phyloP scores from a whole-genome alignment of 2,797 vertebrate genomes.

The Limosa lapponica region DNA sequence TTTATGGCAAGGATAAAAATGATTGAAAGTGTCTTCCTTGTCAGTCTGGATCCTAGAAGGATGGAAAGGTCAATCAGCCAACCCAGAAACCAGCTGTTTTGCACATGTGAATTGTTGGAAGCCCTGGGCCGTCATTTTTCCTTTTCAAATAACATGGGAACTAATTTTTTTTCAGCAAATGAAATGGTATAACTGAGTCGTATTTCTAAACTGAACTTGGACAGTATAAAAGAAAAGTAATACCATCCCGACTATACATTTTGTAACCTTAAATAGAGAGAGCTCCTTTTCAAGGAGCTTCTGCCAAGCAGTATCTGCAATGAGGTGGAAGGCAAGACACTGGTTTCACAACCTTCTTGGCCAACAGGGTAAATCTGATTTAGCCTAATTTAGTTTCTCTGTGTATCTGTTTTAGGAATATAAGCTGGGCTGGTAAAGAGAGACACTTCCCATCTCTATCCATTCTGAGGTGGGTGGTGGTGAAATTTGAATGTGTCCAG shows the following conservation, averaged over 20 bases:
- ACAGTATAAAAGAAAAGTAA: neutral
- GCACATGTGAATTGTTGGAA: neutral
- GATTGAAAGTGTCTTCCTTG: neutral
- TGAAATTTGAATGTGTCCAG: neutral
- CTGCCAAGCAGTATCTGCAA: neutral
- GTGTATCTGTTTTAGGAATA: neutral
- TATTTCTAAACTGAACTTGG: neutral
- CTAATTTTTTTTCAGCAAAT: neutral
- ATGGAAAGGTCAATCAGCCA: neutral
- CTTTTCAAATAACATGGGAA: neutral
- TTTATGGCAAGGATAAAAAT: neutral
- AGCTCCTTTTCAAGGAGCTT: neutral
- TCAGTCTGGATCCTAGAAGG: neutral
- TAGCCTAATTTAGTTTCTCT: neutral
- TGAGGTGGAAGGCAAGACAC: neutral
- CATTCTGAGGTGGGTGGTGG: neutral
- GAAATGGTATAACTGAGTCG: neutral
- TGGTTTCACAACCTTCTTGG: neutral
- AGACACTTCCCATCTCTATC: neutral
- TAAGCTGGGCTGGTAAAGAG: neutral
- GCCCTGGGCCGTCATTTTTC: neutral
- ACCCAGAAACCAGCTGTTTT: neutral
- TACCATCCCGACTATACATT: neutral
- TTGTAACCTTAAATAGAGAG: slow-evolving; percentile 3
- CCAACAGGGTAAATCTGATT: neutral